Evolutionary conservation across 2,888 invertebrate species (phyloP).

Genomic region (Conus canariensis): DNA sequence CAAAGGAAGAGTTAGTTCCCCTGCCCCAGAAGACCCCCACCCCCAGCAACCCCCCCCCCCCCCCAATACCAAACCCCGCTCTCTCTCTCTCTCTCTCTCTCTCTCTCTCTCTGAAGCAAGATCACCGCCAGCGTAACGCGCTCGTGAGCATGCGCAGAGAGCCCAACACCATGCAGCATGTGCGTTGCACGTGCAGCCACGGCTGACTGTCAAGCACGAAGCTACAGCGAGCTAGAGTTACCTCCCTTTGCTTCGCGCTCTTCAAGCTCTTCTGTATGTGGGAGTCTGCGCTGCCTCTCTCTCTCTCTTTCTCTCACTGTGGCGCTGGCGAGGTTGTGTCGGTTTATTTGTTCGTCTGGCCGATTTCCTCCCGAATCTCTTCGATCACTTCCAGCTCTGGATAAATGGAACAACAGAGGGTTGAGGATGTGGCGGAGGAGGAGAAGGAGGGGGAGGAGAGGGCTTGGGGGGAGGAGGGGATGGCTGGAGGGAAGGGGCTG

Average conservation of each 20-base stretch:
- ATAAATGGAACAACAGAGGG: constrained; percentile 41
- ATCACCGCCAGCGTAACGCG: not conserved
- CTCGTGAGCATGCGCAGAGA: not conserved
- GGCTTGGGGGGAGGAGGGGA: too few species aligned
- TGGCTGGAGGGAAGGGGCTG: too few species aligned
- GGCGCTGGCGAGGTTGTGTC: not conserved
- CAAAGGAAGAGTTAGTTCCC: not conserved
- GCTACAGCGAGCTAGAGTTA: constrained; percentile 41
- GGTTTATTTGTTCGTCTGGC: constrained; percentile 43
- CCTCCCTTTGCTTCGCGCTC: not conserved
- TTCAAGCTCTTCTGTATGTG: not conserved
- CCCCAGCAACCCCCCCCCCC: not conserved
- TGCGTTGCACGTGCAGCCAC: constrained; percentile 36
- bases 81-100: not conserved
- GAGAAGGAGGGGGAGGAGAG: not conserved
- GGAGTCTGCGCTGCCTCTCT: too few species aligned
- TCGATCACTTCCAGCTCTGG: constrained; percentile 33
- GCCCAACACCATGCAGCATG: not conserved
- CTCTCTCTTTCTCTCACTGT: not conserved
- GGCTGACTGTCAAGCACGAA: constrained; percentile 28
- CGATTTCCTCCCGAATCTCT: constrained; percentile 38
- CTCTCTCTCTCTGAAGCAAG: not conserved
- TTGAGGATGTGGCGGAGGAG: not conserved
- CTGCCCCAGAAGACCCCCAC: not conserved
- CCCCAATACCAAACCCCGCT: not conserved